Evolutionary conservation across 2,888 invertebrate species (phyloP), one percentile per base, ranked within the genome.

Genomic region (Prionchulus punctatus): DNA sequence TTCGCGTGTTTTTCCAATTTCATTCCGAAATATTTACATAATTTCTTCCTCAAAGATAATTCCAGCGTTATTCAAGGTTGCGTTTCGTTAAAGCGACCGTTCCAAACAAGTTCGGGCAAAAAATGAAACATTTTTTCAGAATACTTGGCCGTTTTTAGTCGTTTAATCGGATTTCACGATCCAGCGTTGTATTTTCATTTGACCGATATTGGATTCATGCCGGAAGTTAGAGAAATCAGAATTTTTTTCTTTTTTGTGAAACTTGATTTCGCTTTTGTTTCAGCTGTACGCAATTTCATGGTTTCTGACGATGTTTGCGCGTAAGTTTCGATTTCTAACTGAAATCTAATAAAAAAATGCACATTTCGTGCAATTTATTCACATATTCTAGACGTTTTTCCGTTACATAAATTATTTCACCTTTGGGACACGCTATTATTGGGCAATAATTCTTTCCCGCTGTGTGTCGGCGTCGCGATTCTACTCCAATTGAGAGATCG

Each of bases 271-370:
- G 43, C 48, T 49, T 58, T 47, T 60, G 43, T 69, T 70, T 54
- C 67, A 75, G 73, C 77, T 96, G 21, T 98, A 94, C 74, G 91
- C 96, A 25, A 96, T 98, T 72, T 94, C 96, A 0, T 98, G 96
- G 96, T 96, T 94, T 72, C 78, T 96, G 36, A 96, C 94, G 3
- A 91, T 96, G 87, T 96, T 91, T 76, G 91, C 92, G 57, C 92
- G 91, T 92, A 76, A 82, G 85, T 80, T 65, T 52, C 15, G 30
- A 26, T 25, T 2, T 23, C 18, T 42, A 23, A 31, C 23, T 21
- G 23, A 27, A 12, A n/a, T 43, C 21, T 60, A 2, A 15, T 54
- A 60, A 43, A 2, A 18, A 60, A 4, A 30, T 21, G n/a, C 27
- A 28, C 52, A 54, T n/a, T n/a, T n/a, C n/a, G n/a, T n/a, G n/a